Evolutionary conservation across 2,113 vertebrate species (phyloP), one percentile per base, ranked within the genome.

Genomic region (Spea bombifrons): DNA sequence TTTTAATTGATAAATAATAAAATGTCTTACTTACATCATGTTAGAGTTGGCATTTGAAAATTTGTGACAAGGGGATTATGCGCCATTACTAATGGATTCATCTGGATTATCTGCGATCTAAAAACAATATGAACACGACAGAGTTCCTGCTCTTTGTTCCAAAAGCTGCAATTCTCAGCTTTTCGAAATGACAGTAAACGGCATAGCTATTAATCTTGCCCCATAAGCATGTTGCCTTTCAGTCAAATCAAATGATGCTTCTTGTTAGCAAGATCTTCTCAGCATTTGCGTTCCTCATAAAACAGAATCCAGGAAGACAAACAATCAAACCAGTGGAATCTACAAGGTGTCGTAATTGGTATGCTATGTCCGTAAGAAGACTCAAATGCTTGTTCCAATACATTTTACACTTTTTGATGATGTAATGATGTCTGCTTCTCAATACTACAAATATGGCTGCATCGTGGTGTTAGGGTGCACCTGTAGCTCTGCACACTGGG

Each of bases 51-150:
- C 49, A 16, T 13, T 67, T 75, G 50, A 30, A 50, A 52, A 75
- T 55, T 45, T n/a, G n/a, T 64, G 64, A 75, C 73, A 75, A 44
- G 63, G 53, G 74, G 63, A 67, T 75, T 75, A 67, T 6, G 6
- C 55, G 8, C 64, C 64, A 75, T 75, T 75, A 55, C 64, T 9
- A 52, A 45, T 64, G 74, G 63, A 67, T 66, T 53, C 52, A 43
- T 30, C 13, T 6, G 74, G 74, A 67, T 75, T 55, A 75, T 66
- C 64, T 75, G 74, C 49, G 8, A 67, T 53, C 74, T 67, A 16
- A 67, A 30, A 75, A 66, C 64, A 65, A 75, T 75, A 75, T 67
- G 64, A 7, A 64, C 8, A 65, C 66, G 30, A 49, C 64, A 15
- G 49, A 46, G 64, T n/a, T 46, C 66, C 44, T 75, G 49, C 49